Base-by-base conservation (phyloP, 1,140 invertebrate genomes). In the Drosophila nikananu region DNA sequence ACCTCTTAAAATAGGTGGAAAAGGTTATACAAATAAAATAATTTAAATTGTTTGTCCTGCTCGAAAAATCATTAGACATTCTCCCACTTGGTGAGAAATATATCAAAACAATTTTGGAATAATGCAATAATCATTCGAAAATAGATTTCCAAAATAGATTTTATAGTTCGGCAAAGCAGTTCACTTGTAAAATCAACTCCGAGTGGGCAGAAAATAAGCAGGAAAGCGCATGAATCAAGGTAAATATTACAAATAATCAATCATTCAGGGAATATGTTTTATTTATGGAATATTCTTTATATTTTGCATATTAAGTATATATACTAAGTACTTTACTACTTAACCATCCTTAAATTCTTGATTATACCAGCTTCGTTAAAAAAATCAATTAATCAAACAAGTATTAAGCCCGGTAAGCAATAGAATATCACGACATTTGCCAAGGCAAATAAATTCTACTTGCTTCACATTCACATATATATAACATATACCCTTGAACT, bases 401-500 rank as follows among this genome's bases (percentile, higher is more conserved):
- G 19, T 55, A 55, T 55, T 35, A 37, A 35, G 15, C 32, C 32
- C 52, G 52, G 52, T 21, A 55, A 55, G 19, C 52, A 55, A 55
- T 37, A 54, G 51, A 54, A 54, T 35, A 55, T 13, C 30, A 55
- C 19, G 52, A 55, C 32, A 37, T 51, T 51, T 51, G 48, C 25
- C 10, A 51, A 30, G 12, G 48, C 48, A n/a, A 51, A 55, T 55
- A 55, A 21, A 54, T 54, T 35, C 30, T 54, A 35, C 51, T 54
- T 13, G 51, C 30, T 54, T 21, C 51, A 37, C 25, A 55, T 27
- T 13, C 25, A 54, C 5, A 30, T 4, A 21, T 52, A 30, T n/a
- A 25, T 25, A 49, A 17, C 25, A 44, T 17, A 41, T 59, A 49
- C 21, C 70, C 70, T 72, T 73, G 70, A 73, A 73, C 52, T 73